Conservation (phyloP, 2,113 vertebrate species). For the Otus sunia region DNA sequence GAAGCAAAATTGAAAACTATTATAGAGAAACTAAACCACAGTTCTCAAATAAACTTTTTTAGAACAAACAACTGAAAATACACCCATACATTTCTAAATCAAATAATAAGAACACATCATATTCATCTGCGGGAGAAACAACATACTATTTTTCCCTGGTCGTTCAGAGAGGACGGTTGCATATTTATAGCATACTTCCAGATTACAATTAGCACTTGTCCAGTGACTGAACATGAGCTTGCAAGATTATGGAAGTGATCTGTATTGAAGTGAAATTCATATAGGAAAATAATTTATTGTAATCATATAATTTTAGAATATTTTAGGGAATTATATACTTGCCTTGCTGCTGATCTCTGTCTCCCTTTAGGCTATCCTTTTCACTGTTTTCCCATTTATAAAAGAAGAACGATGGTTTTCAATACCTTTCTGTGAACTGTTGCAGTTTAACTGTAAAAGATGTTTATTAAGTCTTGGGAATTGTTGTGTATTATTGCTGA, state of each 20-base stretch:
- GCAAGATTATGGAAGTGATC: conserved; percentile 17
- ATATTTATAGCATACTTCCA: conserved; percentile 6
- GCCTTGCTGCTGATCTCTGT: neutral
- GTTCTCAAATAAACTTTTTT: neutral
- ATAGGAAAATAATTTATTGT: neutral
- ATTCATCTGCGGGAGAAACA: neutral
- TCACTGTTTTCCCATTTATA: neutral
- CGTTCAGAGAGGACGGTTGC: neutral
- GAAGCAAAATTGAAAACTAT: neutral
- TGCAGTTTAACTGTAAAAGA: neutral
- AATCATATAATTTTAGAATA: neutral
- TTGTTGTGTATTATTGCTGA: neutral
- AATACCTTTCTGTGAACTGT: neutral
- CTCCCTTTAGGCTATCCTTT: neutral
- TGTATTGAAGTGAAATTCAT: neutral
- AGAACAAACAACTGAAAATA: neutral
- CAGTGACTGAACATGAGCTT: neutral
- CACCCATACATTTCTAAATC: neutral
- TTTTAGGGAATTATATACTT: neutral
- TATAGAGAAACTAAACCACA: neutral
- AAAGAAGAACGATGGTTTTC: neutral
- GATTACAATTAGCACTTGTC: conserved; percentile 25
- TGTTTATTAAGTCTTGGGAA: neutral
- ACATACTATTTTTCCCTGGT: neutral
- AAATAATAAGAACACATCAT: neutral